Percentiles rank a stretch among this genome's conserved stretches.
Conservation (phyloP, 2,797 vertebrate genomes). For the Synanceia verrucosa region DNA sequence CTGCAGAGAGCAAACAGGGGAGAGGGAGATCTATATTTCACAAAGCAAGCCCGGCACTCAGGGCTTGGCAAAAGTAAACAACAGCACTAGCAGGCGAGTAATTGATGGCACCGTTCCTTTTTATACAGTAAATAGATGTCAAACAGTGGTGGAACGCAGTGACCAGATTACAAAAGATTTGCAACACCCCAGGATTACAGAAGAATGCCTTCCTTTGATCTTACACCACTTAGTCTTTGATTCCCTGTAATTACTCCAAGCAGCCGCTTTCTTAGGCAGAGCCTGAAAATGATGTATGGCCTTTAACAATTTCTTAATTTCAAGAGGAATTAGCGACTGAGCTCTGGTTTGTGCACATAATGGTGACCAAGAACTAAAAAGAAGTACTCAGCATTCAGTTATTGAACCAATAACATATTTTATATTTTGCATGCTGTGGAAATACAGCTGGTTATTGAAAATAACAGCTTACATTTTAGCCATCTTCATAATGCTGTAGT, state of each 20-base stretch:
- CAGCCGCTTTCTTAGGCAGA: constrained; percentile 52
- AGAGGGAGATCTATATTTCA: constrained; percentile 69
- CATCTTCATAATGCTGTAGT: too few species aligned
- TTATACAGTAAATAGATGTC: constrained; percentile 85
- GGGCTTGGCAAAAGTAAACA: constrained; percentile 79
- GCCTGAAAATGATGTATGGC: constrained; percentile 68
- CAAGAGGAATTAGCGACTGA: constrained; percentile 27
- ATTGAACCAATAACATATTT: not conserved
- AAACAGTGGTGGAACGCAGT: constrained; percentile 77
- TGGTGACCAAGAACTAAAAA: not conserved
- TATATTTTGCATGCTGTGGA: not conserved
- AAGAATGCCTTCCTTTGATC: constrained; percentile 83
- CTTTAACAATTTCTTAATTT: constrained; percentile 75
- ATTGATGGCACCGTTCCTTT: constrained; percentile 79
- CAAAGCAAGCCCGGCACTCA: constrained; percentile 71
- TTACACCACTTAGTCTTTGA: constrained; percentile 76
- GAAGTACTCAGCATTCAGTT: too few species aligned
- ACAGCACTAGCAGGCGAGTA: constrained; percentile 66
- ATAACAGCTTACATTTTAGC: too few species aligned
- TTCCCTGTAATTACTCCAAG: constrained; percentile 81
- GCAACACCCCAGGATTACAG: constrained; percentile 81
- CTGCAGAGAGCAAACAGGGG: constrained; percentile 75
- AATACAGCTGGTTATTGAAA: not conserved
- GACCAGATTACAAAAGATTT: constrained; percentile 82
- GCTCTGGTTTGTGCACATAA: not conserved